Base-by-base conservation (phyloP, 2,113 vertebrate species). In the Tyto alba region DNA sequence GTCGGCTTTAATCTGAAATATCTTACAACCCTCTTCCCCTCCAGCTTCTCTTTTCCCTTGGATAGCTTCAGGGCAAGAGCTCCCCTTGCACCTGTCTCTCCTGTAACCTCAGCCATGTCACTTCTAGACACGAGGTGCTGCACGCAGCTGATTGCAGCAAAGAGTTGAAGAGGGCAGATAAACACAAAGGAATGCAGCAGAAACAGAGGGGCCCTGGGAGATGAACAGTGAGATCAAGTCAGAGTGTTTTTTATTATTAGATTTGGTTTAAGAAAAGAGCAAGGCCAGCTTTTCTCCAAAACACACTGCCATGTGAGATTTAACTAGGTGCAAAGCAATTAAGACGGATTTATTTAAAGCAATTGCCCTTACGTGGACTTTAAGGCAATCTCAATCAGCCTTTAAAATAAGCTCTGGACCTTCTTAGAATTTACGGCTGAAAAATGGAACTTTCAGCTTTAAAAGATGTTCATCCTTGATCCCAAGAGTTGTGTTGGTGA, bases 1-100 rank as follows among this genome's bases (percentile, higher is more conserved):
- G 63, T 98, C 97, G 97, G 98, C 96, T 97, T 97, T 97, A 97
- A 99, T 99, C 97, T 98, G 97, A 99, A 99, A 99, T 98, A 98
- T 97, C 96, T 98, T 98, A 98, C 98, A 97, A 96, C 97, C 97
- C 94, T 94, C 96, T 97, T 98, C 96, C 95, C 96, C 68, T 95
- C 95, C 82, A 96, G 95, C 97, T 93, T 93, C 95, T 93, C 95
- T 94, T 89, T 93, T 95, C 90, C 93, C 96, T 79, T 45, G 71
- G 88, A 96, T 98, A 88, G 98, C 98, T 98, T 6, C 13, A 1
- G 97, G 98, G 97, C 90, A 93, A 90, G 74, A 96, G 96, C 96
- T 98, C 96, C 94, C 92, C 95, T 97, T 98, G 97, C 98, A 98
- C 98, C 98, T 98, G 98, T 98, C 98, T 98, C 95, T 97, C 60